Percentiles rank a stretch among this genome's conserved stretches.
phyloP scores from a whole-genome alignment of 2,113 vertebrate species.

The Pardalotus punctatus region DNA sequence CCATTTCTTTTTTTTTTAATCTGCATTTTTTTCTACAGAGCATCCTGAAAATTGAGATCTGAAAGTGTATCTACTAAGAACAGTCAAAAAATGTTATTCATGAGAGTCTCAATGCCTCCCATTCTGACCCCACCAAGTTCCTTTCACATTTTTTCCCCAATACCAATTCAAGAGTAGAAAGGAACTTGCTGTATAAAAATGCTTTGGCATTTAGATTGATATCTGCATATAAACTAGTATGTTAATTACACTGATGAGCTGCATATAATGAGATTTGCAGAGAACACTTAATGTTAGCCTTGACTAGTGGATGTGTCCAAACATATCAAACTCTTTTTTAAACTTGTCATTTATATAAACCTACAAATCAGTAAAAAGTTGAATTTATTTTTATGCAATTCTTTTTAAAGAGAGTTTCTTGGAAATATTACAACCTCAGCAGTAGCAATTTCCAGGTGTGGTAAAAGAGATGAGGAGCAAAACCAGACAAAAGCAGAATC shows the following conservation, averaged over 20 bases:
- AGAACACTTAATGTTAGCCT: conserved; percentile 1
- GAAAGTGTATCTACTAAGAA: not conserved
- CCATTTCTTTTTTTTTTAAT: not conserved
- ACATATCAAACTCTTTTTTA: not conserved
- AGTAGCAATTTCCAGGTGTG: not conserved
- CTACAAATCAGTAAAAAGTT: not conserved
- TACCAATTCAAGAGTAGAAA: conserved; percentile 30
- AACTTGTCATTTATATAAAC: not conserved
- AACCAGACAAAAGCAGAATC: not conserved
- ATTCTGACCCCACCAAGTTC: not conserved
- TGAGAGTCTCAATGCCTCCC: not conserved
- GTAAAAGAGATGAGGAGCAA: not conserved
- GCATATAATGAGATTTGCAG: conserved; percentile 9
- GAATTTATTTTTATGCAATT: not conserved
- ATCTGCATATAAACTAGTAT: conserved; percentile 49
- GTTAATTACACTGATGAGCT: conserved; percentile 42
- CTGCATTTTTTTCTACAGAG: not conserved
- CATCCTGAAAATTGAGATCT: not conserved
- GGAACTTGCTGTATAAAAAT: conserved; percentile 28
- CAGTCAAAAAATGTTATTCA: not conserved
- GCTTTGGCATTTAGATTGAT: conserved; percentile 44
- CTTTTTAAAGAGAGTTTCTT: not conserved
- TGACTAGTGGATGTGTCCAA: not conserved
- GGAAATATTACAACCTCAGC: not conserved
- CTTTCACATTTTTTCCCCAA: not conserved